Percentiles rank a stretch among this genome's conserved stretches.
These are phyloP conservation scores for Sebastes matsubarae DNA, from an alignment of 2,797 vertebrate genomes.

Conservation along the genomic window DNA sequence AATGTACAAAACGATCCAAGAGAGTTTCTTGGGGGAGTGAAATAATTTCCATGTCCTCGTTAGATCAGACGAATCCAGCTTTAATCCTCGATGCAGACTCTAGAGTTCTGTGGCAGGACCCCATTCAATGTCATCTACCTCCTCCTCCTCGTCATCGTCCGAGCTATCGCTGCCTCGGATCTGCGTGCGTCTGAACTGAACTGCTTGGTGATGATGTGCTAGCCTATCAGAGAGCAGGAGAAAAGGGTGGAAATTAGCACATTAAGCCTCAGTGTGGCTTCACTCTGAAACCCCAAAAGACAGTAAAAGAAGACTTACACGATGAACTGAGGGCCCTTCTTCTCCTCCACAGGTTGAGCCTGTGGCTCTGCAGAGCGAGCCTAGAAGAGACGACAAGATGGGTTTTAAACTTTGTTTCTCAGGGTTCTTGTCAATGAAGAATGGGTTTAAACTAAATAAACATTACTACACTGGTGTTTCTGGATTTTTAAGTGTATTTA, in stretches of 20 bases:
- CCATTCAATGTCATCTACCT: slow-evolving; percentile 88
- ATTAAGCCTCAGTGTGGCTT: neutral
- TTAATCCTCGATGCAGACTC: slow-evolving; percentile 1
- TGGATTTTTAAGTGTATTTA: neutral
- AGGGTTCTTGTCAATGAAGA: neutral
- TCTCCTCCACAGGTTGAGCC: slow-evolving; percentile 47
- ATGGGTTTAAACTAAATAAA: neutral
- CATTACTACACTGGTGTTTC: neutral
- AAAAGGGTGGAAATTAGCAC: neutral
- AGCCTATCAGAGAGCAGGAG: slow-evolving; percentile 73
- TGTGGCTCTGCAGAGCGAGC: slow-evolving; percentile 69
- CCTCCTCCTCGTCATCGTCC: slow-evolving; percentile 61
- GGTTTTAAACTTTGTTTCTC: neutral
- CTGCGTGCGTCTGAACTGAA: slow-evolving; percentile 88
- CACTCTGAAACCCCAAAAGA: neutral
- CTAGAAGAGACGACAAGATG: slow-evolving; percentile 53
- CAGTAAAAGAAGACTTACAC: slow-evolving; percentile 73
- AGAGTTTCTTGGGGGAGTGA: slow-evolving; percentile 4
- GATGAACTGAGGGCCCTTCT: slow-evolving; percentile 71
- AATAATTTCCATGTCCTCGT: neutral
- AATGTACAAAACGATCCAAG: neutral
- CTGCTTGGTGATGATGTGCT: slow-evolving; percentile 86
- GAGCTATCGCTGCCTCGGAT: slow-evolving; percentile 89
- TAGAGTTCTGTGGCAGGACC: slow-evolving; percentile 96
- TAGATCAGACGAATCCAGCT: neutral